Base-by-base conservation (phyloP, 1,140 invertebrate species). In the Calephelis virginiensis region DNA sequence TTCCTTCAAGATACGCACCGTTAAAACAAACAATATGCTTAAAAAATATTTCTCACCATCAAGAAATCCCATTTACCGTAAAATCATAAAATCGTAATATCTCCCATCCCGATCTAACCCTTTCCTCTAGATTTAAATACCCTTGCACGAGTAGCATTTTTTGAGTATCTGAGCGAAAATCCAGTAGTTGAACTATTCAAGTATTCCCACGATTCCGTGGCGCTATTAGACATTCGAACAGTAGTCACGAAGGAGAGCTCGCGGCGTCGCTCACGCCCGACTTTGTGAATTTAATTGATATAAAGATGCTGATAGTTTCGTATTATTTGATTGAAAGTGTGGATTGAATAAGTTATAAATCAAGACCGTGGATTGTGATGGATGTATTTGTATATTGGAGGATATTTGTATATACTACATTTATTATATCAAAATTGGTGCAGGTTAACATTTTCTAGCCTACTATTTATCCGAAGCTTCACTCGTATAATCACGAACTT, bases 141-240 rank as follows among this genome's bases (percentile, higher is more conserved):
- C 11, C 12, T 7, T 12, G 53, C 56, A 59, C 37, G 37, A 38
- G 28, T 38, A 59, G 56, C 37, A 59, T 59, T 59, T 59, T 59
- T 59, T 59, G 56, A 59, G 28, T 13, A n/a, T 59, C 53, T 56
- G 53, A 56, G 10, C 28, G 37, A 59, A 59, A 63, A 46, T 17
- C 12, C 45, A 48, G 61, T 28, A 46, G 61, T 47, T 48, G 61
- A 63, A 47, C 61, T 63, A 47, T 63, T 28, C 61, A 47, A 46
- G 61, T 61, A 65, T 70, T 73, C 72, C 72, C 72, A 73, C 72
- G 72, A 70, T 66, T 70, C 66, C 72, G 72, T 68, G 66, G 62
- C 40, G 47, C 61, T 71, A 71, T 69, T 69, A 71, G 66, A 69
- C 71, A 68, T 65, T 67, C 63, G 69, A 61, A 63, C 72, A 74